Evolutionary conservation across 1,140 invertebrate species (phyloP), one percentile per base, ranked within the genome.

Genomic region (Ylistrum balloti): DNA sequence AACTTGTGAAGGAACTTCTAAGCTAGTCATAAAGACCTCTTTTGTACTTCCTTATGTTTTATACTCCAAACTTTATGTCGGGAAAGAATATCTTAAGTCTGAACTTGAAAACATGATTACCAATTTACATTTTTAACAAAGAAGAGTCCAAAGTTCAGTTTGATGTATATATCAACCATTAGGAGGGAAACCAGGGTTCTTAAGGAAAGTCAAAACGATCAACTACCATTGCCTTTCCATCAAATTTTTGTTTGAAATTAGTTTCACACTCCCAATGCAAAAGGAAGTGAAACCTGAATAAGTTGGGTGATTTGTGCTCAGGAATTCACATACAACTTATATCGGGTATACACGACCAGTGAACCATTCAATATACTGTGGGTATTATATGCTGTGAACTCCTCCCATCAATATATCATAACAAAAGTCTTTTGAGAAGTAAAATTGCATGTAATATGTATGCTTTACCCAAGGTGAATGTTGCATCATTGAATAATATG

Each of bases 1-100:
- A 74, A 28, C 56, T 74, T 74, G 56, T 74, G 56, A 74, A 74
- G n/a, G 56, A 74, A 74, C 22, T 74, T 74, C 56, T 74, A 74
- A 74, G n/a, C 22, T 28, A 74, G 22, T 11, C 56, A 74, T 5
- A 74, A 74, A n/a, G 56, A 28, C 56, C 56, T 74, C 56, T 74
- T 74, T 28, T 74, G 56, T 74, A 74, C 56, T 74, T 74, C 56
- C 56, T 28, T 28, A 74, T 28, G 9, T 74, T 28, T 20, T 28
- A 74, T 28, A 74, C 22, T 28, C 56, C 56, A 74, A 74, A 74
- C 56, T 74, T 22, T 28, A 74, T 74, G 56, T 28, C 11, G 17
- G 56, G n/a, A 22, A 74, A 28, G 22, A 74, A 74, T 17, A 28
- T 74, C n/a, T 74, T 7, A 28, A n/a, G 56, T 28, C n/a, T 28